These are phyloP conservation scores for Caenorhabditis afra DNA, from an alignment of 2,888 invertebrate genomes.

Conservation along the genomic window DNA sequence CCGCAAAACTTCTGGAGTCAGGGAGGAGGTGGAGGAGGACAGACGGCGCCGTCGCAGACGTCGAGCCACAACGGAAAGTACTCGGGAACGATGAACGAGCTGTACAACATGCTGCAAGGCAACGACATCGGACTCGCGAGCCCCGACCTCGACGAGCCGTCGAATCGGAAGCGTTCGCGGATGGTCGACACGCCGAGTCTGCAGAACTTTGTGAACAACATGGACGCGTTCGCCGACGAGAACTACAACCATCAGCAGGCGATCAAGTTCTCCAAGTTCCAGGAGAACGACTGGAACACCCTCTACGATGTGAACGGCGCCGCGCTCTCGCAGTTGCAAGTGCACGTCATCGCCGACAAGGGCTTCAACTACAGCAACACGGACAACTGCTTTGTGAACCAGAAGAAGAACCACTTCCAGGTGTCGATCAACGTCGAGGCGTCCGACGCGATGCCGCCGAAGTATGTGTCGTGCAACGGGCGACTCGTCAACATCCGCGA, in stretches of 20 bases:
- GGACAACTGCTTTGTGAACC: slow-evolving; percentile 98
- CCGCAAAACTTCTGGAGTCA: slow-evolving; percentile 38
- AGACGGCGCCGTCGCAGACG: too few species aligned
- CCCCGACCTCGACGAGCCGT: slow-evolving; percentile 51
- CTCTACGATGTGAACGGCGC: slow-evolving; percentile 73
- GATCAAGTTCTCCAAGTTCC: slow-evolving; percentile 76
- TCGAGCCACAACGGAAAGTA: slow-evolving; percentile 21
- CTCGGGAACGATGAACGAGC: slow-evolving; percentile 30
- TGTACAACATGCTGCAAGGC: slow-evolving; percentile 57
- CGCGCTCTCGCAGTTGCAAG: slow-evolving; percentile 72
- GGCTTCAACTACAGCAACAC: slow-evolving; percentile 98
- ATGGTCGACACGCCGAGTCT: slow-evolving; percentile 54
- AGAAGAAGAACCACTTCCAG: slow-evolving; percentile 98
- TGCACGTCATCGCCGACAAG: slow-evolving; percentile 96
- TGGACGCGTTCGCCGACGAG: slow-evolving; percentile 44
- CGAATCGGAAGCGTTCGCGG: slow-evolving; percentile 52
- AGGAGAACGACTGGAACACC: slow-evolving; percentile 75
- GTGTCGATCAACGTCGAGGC: slow-evolving; percentile 81
- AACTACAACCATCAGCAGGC: slow-evolving; percentile 55
- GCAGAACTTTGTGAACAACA: not conserved
- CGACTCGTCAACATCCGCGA: slow-evolving; percentile 92
- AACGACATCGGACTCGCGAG: slow-evolving; percentile 62
- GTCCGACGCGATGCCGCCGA: slow-evolving; percentile 80
- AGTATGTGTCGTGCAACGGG: slow-evolving; percentile 81
- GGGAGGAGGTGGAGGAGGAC: too few species aligned